A percentile compares a stretch with the other conserved stretches of the same genome.
Conservation (phyloP, 2,888 invertebrate species). For the Thymelicus sylvestris region DNA sequence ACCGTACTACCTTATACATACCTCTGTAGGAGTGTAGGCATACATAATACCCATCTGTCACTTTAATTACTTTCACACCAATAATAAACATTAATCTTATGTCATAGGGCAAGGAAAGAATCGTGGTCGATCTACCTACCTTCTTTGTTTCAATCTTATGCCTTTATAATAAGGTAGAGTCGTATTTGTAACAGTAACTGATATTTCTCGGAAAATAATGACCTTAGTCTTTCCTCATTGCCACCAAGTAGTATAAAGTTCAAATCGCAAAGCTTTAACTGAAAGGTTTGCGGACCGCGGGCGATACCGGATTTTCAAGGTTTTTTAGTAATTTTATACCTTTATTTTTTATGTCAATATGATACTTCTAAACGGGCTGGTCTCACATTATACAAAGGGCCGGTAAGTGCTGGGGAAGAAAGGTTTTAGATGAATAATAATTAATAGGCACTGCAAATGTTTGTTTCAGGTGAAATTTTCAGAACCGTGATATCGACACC, state of each 20-base stretch:
- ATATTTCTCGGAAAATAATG: not conserved
- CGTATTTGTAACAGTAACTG: not conserved
- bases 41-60: not conserved
- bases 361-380: too few relatives aligned
- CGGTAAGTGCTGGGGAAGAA: too few relatives aligned
- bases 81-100: not conserved
- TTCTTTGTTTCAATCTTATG: not conserved
- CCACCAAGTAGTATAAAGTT: slow-evolving; percentile 11
- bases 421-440: too few relatives aligned
- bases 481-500: too few relatives aligned
- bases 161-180: not conserved
- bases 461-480: too few relatives aligned
- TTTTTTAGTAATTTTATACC: not conserved
- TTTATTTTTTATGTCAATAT: too few relatives aligned
- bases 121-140: not conserved
- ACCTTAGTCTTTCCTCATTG: slow-evolving; percentile 18
- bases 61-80: not conserved
- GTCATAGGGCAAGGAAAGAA: slow-evolving; percentile 4
- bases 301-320: not conserved
- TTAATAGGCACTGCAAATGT: too few relatives aligned
- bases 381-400: too few relatives aligned
- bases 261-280: slow-evolving; percentile 15
- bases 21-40: not conserved
- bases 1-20: too few relatives aligned
- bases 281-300: slow-evolving; percentile 13